Evolutionary conservation across 2,888 invertebrate species (phyloP).

Genomic region (Sabatieria punctata): DNA sequence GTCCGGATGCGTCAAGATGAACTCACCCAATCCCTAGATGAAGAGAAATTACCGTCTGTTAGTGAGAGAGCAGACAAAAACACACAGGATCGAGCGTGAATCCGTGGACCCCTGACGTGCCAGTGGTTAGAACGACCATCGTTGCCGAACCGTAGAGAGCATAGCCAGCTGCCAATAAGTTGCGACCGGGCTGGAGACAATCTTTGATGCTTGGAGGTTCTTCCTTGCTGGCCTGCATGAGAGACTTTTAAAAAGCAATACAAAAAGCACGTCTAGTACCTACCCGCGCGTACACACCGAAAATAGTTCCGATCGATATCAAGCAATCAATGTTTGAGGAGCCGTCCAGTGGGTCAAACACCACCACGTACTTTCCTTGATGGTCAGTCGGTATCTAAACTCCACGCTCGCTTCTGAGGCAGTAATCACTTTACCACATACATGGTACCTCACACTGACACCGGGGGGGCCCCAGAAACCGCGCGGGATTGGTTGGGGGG

Average conservation of each 20-base stretch:
- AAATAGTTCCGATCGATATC: conserved; percentile 84
- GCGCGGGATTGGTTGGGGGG: too few relatives aligned
- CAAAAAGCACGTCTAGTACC: conserved; percentile 1
- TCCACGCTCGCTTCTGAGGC: too few relatives aligned
- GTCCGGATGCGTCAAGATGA: conserved; percentile 61
- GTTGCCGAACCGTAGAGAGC: conserved; percentile 91
- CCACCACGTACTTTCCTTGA: conserved; percentile 91
- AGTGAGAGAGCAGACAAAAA: too few relatives aligned
- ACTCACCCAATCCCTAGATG: conserved; percentile 47
- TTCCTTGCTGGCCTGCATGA: too few relatives aligned
- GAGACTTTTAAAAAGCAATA: too few relatives aligned
- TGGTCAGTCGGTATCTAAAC: too few relatives aligned
- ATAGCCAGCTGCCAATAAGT: conserved; percentile 83
- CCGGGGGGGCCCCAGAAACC: too few relatives aligned
- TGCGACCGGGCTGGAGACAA: conserved; percentile 63
- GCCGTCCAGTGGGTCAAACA: conserved; percentile 93
- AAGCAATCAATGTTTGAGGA: conserved; percentile 97
- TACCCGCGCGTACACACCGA: conserved; percentile 61
- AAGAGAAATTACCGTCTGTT: conserved; percentile 12
- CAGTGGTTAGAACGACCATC: conserved; percentile 72
- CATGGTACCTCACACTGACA: too few relatives aligned
- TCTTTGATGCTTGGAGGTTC: conserved; percentile 46
- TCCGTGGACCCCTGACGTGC: conserved; percentile 61
- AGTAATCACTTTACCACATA: too few relatives aligned
- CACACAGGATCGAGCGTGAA: conserved; percentile 53